Evolutionary conservation across 2,888 invertebrate species (phyloP), one percentile per base, ranked within the genome.

Genomic region (Branchinecta sandiegonensis): DNA sequence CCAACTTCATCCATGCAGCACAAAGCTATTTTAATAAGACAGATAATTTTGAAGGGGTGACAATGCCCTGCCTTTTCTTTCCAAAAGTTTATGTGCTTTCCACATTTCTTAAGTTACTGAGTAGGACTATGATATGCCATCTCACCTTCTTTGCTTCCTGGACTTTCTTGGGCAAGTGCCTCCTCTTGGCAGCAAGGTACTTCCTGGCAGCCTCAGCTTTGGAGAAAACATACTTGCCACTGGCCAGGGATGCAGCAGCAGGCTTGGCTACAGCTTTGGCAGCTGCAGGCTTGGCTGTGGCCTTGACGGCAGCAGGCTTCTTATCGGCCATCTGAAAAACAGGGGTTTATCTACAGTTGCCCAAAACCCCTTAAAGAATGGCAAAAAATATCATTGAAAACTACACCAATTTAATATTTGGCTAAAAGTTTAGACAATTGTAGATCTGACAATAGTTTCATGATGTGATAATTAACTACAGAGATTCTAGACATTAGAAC

Each of bases 171-270:
- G 23, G 65, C 46, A 46, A 67, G 47, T 37, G 50, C 14, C 46
- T 37, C 56, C 37, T 56, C 67, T 69, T 69, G 13, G 48, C 67
- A 13, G 48, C 47, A 13, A 67, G 65, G 23, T 67, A 69, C 12
- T 46, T 46, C 14, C 69, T 66, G 17, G 65, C 65, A 13, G 67
- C 67, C 48, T 67, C 65, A 12, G 69, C 46, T 64, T 69, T 69
- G n/a, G 69, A 69, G 50, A 69, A 69, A 48, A 56, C 48, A 64
- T 69, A 69, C 47, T 69, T 69, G 23, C 69, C 69, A 64, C 65
- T 67, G n/a, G 69, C 69, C 64, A 69, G 66, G 46, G 67, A 66
- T n/a, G 67, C 64, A n/a, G 65, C 67, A 47, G 69, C 66, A 56
- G 50, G 56, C 14, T 69, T 69, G 46, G 69, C 65, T 47, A 67